Conservation (phyloP, 2,113 vertebrate genomes). For the Pteropus alecto region DNA sequence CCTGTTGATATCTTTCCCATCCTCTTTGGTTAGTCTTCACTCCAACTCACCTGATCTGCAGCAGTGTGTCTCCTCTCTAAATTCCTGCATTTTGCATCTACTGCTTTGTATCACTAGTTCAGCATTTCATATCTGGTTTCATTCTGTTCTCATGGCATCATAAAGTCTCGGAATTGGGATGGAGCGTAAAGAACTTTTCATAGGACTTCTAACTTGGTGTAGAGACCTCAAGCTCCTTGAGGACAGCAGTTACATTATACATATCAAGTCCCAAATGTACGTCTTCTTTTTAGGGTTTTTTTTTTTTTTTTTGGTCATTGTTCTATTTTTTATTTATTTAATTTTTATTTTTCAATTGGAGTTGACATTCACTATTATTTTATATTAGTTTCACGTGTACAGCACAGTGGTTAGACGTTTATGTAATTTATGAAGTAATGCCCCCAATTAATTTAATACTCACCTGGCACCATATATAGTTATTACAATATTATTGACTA, state of each 20-base stretch:
- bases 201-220: neutral
- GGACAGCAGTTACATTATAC: neutral
- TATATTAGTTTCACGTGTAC: too few relatives aligned
- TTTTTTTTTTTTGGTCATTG: too few relatives aligned
- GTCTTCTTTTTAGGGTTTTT: slow-evolving; percentile 21
- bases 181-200: neutral
- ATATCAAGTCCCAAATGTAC: neutral
- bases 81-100: neutral
- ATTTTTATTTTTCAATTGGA: too few relatives aligned
- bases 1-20: neutral
- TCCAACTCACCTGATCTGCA: neutral
- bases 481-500: too few relatives aligned
- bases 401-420: too few relatives aligned
- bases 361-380: too few relatives aligned
- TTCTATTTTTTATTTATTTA: too few relatives aligned
- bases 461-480: too few relatives aligned
- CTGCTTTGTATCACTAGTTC: neutral
- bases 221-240: neutral
- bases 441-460: too few relatives aligned
- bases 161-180: neutral
- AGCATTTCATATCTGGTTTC: neutral
- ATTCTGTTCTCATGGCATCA: neutral
- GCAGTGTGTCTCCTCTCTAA: neutral
- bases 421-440: too few relatives aligned
- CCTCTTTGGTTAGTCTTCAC: neutral